phyloP scores from a whole-genome alignment of 2,888 invertebrate species.

The Idaea dimidiata region DNA sequence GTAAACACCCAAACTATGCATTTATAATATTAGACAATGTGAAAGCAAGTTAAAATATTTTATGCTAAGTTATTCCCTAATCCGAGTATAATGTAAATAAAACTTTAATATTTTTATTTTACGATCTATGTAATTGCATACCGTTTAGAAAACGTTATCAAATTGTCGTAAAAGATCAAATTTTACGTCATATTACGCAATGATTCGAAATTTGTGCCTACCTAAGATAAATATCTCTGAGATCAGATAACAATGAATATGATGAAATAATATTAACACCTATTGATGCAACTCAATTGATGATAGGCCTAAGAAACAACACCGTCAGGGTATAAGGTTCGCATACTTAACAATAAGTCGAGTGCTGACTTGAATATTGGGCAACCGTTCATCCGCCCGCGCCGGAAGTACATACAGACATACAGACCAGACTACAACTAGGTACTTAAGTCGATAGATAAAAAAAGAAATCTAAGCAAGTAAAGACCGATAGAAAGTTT shows the following conservation, averaged over 20 bases:
- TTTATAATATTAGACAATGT: not conserved
- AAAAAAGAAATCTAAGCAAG: not conserved
- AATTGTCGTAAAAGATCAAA: not conserved
- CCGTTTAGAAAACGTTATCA: not conserved
- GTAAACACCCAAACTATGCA: not conserved
- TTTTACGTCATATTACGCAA: not conserved
- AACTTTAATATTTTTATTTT: not conserved
- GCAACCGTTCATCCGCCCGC: not conserved
- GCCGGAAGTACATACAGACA: not conserved
- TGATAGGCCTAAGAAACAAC: not conserved
- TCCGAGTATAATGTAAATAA: not conserved
- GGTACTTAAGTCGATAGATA: not conserved
- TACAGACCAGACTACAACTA: not conserved
- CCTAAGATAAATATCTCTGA: conserved; percentile 7
- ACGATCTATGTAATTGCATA: not conserved
- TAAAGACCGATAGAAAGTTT: not conserved
- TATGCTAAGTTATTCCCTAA: not conserved
- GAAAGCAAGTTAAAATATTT: not conserved
- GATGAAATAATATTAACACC: not conserved
- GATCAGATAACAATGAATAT: not conserved
- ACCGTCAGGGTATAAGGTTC: not conserved
- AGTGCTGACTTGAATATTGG: not conserved
- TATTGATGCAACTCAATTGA: not conserved
- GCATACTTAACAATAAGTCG: not conserved
- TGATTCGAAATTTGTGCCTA: not conserved